Percentiles rank a stretch among this genome's conserved stretches.
Conservation (phyloP, 2,113 vertebrate species). For the Gobiocypris rarus region DNA sequence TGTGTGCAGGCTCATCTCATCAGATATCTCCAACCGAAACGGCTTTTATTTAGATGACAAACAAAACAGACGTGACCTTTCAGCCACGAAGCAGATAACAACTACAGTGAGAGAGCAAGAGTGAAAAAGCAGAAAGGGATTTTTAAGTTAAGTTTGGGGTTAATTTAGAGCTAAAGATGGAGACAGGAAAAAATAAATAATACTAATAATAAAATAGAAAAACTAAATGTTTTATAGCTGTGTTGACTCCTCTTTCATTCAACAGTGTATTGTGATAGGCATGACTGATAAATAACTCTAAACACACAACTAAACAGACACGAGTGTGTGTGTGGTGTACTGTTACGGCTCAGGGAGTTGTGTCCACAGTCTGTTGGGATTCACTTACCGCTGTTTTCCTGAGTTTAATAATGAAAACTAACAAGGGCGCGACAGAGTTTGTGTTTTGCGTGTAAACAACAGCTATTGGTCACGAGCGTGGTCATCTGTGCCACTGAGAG, state of each 20-base stretch:
- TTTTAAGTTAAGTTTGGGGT: background rate
- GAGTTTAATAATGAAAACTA: slow-evolving; percentile 39
- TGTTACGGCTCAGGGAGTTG: slow-evolving; percentile 10
- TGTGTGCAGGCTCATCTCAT: slow-evolving; percentile 66
- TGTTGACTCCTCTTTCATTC: slow-evolving; percentile 20
- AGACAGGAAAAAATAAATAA: background rate
- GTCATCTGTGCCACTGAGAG: slow-evolving; percentile 30
- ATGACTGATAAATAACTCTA: slow-evolving; percentile 35
- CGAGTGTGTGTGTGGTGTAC: background rate
- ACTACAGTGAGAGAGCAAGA: slow-evolving; percentile 54
- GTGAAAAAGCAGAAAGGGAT: slow-evolving; percentile 10
- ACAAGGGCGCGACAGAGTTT: background rate
- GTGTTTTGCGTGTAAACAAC: slow-evolving; percentile 17
- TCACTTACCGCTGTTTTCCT: slow-evolving; percentile 6
- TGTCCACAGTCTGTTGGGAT: slow-evolving; percentile 34
- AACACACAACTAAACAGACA: slow-evolving; percentile 32
- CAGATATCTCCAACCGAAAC: slow-evolving; percentile 68
- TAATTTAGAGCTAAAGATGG: background rate
- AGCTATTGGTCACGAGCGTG: slow-evolving; percentile 23
- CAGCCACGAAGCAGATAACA: slow-evolving; percentile 64
- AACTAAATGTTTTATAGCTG: background rate
- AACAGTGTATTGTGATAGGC: slow-evolving; percentile 31
- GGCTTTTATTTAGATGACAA: slow-evolving; percentile 78
- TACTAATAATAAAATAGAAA: too few relatives aligned
- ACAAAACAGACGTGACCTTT: slow-evolving; percentile 80